Percentiles rank a stretch among this genome's conserved stretches.
phyloP scores from a whole-genome alignment of 2,113 vertebrate species.

The Corapipo altera region DNA sequence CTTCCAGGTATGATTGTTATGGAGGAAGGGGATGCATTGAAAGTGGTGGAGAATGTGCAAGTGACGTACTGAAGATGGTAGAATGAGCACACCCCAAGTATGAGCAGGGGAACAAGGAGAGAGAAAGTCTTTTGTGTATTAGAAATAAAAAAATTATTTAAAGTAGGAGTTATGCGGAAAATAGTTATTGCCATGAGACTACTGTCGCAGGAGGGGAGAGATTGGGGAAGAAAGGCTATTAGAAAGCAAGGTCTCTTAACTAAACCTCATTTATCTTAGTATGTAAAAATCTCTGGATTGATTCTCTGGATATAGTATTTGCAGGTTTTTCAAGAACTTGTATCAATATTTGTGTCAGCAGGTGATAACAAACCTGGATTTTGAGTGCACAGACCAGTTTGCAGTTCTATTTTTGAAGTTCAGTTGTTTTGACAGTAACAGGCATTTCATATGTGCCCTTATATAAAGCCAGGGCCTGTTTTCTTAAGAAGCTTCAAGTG shows the following conservation, averaged over 20 bases:
- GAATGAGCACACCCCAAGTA: rapidly evolving
- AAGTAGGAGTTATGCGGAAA: neutral
- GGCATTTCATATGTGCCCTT: neutral
- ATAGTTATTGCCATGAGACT: neutral
- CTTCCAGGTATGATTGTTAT: neutral
- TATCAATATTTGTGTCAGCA: neutral
- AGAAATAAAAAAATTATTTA: neutral
- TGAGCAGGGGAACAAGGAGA: neutral
- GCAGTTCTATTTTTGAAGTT: neutral
- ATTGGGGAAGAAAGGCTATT: neutral
- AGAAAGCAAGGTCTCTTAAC: neutral
- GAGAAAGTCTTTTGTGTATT: neutral
- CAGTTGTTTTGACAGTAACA: neutral
- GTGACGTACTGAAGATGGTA: neutral
- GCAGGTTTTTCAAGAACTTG: neutral
- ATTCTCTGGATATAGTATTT: neutral
- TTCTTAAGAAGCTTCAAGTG: neutral
- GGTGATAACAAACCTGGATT: neutral
- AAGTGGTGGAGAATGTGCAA: neutral
- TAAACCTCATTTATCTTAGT: neutral
- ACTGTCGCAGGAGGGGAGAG: neutral
- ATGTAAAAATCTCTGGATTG: neutral
- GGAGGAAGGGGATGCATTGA: neutral
- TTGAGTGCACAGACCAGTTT: neutral
- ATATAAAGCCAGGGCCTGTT: neutral